These are phyloP conservation scores for Troides aeacus DNA, from an alignment of 2,888 invertebrate genomes.

Conservation along the genomic window DNA sequence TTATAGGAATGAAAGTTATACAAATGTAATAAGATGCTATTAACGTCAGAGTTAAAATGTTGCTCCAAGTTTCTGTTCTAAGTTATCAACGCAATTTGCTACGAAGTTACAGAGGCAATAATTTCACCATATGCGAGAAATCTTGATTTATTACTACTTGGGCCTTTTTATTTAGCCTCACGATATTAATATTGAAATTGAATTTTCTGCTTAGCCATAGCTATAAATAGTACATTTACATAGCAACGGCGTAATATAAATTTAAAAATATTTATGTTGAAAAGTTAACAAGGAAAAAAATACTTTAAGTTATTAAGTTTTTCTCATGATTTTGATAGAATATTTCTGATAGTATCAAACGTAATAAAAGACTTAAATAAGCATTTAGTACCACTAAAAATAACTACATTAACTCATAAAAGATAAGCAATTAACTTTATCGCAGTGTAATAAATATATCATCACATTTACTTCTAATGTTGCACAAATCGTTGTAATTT, in stretches of 20 bases:
- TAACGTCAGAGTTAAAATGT: conserved; percentile 45
- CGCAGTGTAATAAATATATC: too few species aligned
- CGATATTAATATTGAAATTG: conserved; percentile 4
- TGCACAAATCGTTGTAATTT: neutral
- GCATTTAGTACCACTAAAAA: too few species aligned
- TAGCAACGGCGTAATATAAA: neutral
- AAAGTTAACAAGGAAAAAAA: too few species aligned
- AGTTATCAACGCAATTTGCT: conserved; percentile 39
- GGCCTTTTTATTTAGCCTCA: conserved; percentile 8
- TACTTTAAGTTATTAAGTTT: too few species aligned
- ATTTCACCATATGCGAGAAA: conserved; percentile 38
- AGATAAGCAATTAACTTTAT: too few species aligned
- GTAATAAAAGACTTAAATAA: too few species aligned
- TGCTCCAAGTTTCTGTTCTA: conserved; percentile 31
- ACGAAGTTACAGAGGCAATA: conserved; percentile 43
- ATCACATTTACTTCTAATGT: too few species aligned
- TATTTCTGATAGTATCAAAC: too few species aligned
- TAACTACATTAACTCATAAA: too few species aligned
- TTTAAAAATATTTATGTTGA: neutral
- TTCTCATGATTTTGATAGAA: too few species aligned
- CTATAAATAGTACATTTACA: neutral
- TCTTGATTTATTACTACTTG: conserved; percentile 28
- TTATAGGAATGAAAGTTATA: neutral
- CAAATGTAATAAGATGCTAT: conserved; percentile 35
- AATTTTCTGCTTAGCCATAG: neutral